Evolutionary conservation across 2,888 invertebrate genomes (phyloP), one percentile per base, ranked within the genome.

Genomic region (Yponomeuta cagnagella): DNA sequence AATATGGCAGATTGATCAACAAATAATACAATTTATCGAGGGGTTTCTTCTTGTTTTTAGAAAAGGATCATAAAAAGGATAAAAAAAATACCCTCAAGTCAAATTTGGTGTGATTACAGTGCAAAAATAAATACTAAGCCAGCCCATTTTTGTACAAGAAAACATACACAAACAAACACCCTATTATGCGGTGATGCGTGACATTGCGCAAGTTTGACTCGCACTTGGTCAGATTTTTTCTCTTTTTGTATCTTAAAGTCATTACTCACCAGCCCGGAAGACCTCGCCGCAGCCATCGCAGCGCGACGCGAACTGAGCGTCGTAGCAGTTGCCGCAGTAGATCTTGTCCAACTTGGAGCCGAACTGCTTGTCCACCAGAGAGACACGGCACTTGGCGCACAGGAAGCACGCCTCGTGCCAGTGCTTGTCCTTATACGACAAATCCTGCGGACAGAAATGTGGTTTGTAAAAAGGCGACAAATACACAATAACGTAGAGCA

Each of bases 331-430:
- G 80, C 99, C 98, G 93, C 99, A 99, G 94, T 98, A 99, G 93
- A 99, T 98, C 93, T 98, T 97, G 89, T 99, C 99, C 80, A 98
- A 96, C 93, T 99, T 99, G 86, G 98, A 98, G 82, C 99, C 99
- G 91, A 99, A 99, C 89, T 99, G 99, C 94, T 99, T 98, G 94
- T 99, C 99, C 76, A 99, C 99, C 88, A 99, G 95, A 74, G 98
- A 98, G 82, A 98, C 96, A 87, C 98, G 96, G 94, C 99, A 99
- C 93, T 98, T 98, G 90, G 96, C 96, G 94, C 99, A 99, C 82
- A 99, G 95, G 96, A 99, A 99, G 90, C 99, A 99, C 70, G 98
- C 97, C 93, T 99, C 99, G 91, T 99, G 99, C 99, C 99, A 99
- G 93, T 99, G 99, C 94, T 98, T 98, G 93, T 99, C 99, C 94